A percentile compares a stretch with the other conserved stretches of the same genome.
phyloP scores from a whole-genome alignment of 2,797 vertebrate species.

The Sebastes ruberrimus region DNA sequence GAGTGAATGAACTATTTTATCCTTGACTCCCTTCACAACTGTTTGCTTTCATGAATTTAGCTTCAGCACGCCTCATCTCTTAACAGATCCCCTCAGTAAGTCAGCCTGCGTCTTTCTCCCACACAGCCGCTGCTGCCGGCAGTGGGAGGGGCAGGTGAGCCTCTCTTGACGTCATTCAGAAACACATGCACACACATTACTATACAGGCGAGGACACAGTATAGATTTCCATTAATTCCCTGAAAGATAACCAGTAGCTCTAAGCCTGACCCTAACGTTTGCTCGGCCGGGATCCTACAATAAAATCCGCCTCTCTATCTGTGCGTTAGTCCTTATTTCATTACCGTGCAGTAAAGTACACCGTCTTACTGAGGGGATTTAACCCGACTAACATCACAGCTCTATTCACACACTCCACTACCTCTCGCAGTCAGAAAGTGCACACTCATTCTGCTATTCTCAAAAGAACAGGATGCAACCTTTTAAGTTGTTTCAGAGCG shows the following conservation, averaged over 20 bases:
- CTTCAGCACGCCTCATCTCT: constrained; percentile 41
- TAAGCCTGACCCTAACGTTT: not conserved
- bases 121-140: constrained; percentile 49
- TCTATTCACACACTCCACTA: constrained; percentile 26
- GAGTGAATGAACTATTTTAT: constrained; percentile 20
- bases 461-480: constrained; percentile 61
- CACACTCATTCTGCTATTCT: constrained; percentile 37
- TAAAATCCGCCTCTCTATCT: constrained; percentile 3
- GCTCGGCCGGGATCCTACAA: not conserved
- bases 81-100: constrained; percentile 53
- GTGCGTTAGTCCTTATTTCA: constrained; percentile 12
- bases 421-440: constrained; percentile 37
- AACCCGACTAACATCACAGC: constrained; percentile 39
- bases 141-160: constrained; percentile 45
- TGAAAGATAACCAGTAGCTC: constrained; percentile 8
- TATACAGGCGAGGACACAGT: constrained; percentile 20
- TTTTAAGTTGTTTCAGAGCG: constrained; percentile 56
- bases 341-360: constrained; percentile 35
- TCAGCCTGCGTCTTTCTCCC: constrained; percentile 58
- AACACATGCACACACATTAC: constrained; percentile 13
- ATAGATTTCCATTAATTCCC: constrained; percentile 46
- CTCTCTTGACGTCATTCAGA: constrained; percentile 55
- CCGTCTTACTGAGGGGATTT: constrained; percentile 37
- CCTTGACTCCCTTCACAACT: constrained; percentile 30
- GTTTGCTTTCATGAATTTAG: constrained; percentile 44